These are phyloP conservation scores for Chironomus tentans DNA, from an alignment of 2,888 invertebrate genomes.

Conservation along the genomic window DNA sequence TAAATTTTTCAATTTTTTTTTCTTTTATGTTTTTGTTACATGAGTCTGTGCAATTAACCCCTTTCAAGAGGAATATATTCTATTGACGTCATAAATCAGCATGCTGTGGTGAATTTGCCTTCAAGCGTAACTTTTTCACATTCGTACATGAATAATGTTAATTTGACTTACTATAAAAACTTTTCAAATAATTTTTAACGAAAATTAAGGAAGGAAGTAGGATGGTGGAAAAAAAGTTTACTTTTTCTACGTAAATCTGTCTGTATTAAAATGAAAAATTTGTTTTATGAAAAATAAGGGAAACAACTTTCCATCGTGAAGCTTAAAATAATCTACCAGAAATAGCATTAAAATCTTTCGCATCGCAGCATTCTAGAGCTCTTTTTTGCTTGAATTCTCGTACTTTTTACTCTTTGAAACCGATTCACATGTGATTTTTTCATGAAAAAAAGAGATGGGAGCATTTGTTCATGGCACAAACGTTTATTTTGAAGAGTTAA, in stretches of 20 bases:
- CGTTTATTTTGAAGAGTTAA: neutral
- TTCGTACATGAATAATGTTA: neutral
- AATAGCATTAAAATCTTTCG: constrained; percentile 17
- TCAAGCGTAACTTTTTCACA: too few relatives aligned
- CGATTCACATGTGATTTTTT: neutral
- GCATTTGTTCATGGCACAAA: neutral
- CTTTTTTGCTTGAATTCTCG: too few relatives aligned
- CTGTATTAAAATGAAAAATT: too few relatives aligned
- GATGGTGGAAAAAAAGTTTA: neutral
- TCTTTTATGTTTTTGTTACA: neutral
- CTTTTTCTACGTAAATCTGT: neutral
- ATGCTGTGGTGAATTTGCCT: neutral
- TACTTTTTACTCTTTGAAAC: neutral
- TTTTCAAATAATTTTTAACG: too few relatives aligned
- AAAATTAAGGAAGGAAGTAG: too few relatives aligned
- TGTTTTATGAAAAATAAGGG: neutral
- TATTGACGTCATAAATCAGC: constrained; percentile 1
- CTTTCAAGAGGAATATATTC: too few relatives aligned
- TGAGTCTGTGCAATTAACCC: too few relatives aligned
- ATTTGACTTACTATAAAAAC: too few relatives aligned
- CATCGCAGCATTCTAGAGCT: neutral
- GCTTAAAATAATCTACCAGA: constrained; percentile 11
- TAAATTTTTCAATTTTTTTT: neutral
- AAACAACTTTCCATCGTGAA: neutral
- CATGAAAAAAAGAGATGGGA: neutral